phyloP scores from a whole-genome alignment of 2,113 vertebrate species.

The Pachycephala philippinensis region DNA sequence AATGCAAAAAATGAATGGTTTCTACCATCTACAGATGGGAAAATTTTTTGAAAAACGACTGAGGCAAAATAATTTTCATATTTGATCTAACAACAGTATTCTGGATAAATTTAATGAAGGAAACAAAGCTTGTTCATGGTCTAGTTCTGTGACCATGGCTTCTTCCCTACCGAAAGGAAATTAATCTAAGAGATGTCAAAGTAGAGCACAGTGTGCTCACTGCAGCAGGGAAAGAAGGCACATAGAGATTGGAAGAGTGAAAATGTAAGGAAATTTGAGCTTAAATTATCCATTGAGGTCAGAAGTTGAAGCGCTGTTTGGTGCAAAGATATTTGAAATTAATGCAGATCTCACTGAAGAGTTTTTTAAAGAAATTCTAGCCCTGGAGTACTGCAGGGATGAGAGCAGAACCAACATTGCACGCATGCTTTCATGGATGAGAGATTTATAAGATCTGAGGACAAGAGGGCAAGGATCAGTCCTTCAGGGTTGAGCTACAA shows the following conservation, averaged over 20 bases:
- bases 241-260: neutral
- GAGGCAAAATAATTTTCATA: neutral
- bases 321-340: neutral
- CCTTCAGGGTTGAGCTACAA: neutral
- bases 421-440: neutral
- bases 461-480: neutral
- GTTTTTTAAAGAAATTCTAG: neutral
- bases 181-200: neutral
- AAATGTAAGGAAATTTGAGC: neutral
- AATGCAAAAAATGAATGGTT: neutral
- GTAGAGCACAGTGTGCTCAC: neutral
- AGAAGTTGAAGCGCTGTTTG: neutral
- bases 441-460: neutral
- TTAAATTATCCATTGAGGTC: neutral
- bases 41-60: neutral
- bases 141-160: neutral
- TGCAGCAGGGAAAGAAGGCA: neutral
- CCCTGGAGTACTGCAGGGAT: neutral
- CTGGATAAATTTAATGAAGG: neutral
- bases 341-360: neutral
- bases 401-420: neutral
- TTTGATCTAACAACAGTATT: neutral
- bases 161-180: neutral
- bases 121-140: neutral
- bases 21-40: neutral